Percentiles rank a stretch among this genome's conserved stretches.
phyloP scores from a whole-genome alignment of 2,888 invertebrate genomes.

The Rhogogaster chlorosoma region DNA sequence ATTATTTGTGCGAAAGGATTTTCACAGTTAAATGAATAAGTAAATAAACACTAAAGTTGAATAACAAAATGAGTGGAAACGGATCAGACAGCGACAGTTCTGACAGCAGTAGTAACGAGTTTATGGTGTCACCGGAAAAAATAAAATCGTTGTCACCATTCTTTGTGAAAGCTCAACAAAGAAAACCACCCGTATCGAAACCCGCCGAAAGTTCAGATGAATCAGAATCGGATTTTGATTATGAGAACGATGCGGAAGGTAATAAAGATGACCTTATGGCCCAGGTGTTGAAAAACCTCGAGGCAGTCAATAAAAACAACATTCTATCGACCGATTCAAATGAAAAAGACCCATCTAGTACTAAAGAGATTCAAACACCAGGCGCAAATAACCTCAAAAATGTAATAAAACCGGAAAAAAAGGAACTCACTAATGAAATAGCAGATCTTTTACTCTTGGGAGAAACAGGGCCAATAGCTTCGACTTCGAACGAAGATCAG shows the following conservation, averaged over 20 bases:
- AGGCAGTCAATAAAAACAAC: constrained; percentile 53
- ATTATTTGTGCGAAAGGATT: not conserved
- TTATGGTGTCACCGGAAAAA: constrained; percentile 79
- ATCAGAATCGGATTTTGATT: constrained; percentile 88
- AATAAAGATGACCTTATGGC: constrained; percentile 66
- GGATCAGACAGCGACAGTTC: constrained; percentile 70
- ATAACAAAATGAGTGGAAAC: constrained; percentile 62
- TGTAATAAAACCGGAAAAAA: constrained; percentile 18
- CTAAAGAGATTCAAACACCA: not conserved
- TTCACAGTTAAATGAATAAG: not conserved
- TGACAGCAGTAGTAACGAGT: constrained; percentile 79
- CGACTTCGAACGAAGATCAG: constrained; percentile 47
- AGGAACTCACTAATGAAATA: constrained; percentile 65
- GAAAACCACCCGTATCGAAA: constrained; percentile 4
- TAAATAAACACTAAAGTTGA: not conserved
- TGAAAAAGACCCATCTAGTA: constrained; percentile 48
- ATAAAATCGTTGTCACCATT: constrained; percentile 81
- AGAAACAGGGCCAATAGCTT: constrained; percentile 60
- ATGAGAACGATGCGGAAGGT: constrained; percentile 80
- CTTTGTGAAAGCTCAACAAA: constrained; percentile 70
- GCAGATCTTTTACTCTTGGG: constrained; percentile 69
- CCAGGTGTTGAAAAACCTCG: constrained; percentile 71
- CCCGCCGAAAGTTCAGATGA: constrained; percentile 70
- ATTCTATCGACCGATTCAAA: not conserved
- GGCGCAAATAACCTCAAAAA: not conserved